A percentile compares a stretch with the other conserved stretches of the same genome.
Conservation (phyloP, 1,140 invertebrate genomes). For the Eumeta japonica region DNA sequence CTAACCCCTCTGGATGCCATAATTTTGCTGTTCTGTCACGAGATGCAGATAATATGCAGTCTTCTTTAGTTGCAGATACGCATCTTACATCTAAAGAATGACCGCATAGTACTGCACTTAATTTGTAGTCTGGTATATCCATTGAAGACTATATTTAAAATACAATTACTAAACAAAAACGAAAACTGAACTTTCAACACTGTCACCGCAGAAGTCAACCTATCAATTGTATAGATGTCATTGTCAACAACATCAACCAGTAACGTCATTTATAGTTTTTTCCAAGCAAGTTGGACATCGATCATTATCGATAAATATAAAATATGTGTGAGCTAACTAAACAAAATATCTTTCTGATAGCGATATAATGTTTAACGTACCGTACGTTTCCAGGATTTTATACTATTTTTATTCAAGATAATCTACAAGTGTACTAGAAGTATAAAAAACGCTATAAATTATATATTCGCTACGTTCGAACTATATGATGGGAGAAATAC, state of each 20-base stretch:
- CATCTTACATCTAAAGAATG: slow-evolving; percentile 84
- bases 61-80: slow-evolving; percentile 66
- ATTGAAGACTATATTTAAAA: slow-evolving; percentile 19
- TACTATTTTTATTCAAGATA: too few species aligned
- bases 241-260: slow-evolving; percentile 3
- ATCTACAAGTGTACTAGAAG: too few species aligned
- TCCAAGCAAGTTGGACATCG: background rate
- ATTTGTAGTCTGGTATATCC: slow-evolving; percentile 65
- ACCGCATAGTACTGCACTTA: slow-evolving; percentile 73
- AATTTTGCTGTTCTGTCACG: slow-evolving; percentile 82
- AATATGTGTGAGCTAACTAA: too few species aligned
- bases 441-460: slow-evolving; percentile 2
- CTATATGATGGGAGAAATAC: too few species aligned
- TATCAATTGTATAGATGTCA: slow-evolving; percentile 21
- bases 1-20: slow-evolving; percentile 79
- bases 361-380: too few species aligned
- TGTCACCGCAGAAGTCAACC: slow-evolving; percentile 21
- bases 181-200: too few species aligned
- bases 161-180: too few species aligned
- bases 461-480: slow-evolving; percentile 1
- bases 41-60: slow-evolving; percentile 78
- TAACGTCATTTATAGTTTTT: background rate
- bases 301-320: too few species aligned
- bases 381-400: too few species aligned
- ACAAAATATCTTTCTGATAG: too few species aligned